Evolutionary conservation across 1,140 invertebrate genomes (phyloP).

Genomic region (Hyles vespertilio): DNA sequence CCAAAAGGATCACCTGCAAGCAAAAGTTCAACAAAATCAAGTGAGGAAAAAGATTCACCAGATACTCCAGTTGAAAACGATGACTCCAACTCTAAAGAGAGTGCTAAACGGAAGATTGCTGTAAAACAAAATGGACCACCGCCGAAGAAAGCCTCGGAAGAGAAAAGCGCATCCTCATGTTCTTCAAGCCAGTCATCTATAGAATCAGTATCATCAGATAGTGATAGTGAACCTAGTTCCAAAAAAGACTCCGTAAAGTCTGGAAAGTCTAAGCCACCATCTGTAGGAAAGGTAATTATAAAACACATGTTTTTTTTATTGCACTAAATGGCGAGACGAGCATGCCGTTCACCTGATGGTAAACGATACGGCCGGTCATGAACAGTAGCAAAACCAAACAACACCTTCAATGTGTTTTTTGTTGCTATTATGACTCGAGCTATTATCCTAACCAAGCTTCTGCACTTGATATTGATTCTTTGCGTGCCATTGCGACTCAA

Average conservation of each 20-base stretch:
- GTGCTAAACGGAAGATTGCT: slow-evolving; percentile 49
- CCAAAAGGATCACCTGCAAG: slow-evolving; percentile 52
- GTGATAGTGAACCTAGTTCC: slow-evolving; percentile 52
- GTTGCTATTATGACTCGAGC: no score
- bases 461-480: no score
- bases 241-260: slow-evolving; percentile 53
- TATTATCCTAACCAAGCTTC: no score
- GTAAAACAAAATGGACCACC: slow-evolving; percentile 55
- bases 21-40: slow-evolving; percentile 54
- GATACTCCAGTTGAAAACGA: slow-evolving; percentile 51
- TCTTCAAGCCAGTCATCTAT: slow-evolving; percentile 64
- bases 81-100: slow-evolving; percentile 68
- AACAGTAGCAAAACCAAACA: no score
- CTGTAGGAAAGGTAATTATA: slow-evolving; percentile 32
- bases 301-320: no score
- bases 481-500: no score
- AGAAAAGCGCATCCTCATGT: slow-evolving; percentile 65
- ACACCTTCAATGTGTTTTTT: no score
- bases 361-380: no score
- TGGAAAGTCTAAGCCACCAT: slow-evolving; percentile 48
- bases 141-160: slow-evolving; percentile 54
- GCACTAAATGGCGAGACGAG: no score
- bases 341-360: no score
- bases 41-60: slow-evolving; percentile 52
- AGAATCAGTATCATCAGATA: slow-evolving; percentile 61